Evolutionary conservation across 2,888 invertebrate genomes (phyloP).

Genomic region (Habrosyne pyritoides): DNA sequence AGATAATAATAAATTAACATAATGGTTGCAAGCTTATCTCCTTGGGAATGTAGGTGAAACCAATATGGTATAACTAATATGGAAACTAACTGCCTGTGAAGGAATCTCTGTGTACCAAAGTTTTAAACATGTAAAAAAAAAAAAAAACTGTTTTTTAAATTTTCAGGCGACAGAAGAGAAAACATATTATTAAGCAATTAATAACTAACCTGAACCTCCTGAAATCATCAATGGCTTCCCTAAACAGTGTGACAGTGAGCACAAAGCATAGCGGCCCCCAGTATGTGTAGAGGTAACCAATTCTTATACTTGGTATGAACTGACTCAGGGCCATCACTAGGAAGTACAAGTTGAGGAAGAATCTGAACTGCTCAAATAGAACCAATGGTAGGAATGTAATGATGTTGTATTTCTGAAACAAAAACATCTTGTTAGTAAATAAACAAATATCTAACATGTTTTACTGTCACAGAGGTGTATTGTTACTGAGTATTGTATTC

Average conservation of each 20-base stretch:
- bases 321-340: constrained; percentile 98
- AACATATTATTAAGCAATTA: too few species aligned
- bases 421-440: too few species aligned
- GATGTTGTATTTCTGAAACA: constrained; percentile 95
- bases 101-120: too few species aligned
- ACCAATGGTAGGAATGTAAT: constrained; percentile 95
- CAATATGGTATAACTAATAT: too few species aligned
- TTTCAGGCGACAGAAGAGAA: too few species aligned
- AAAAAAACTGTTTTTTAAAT: too few species aligned
- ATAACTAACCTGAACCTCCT: constrained; percentile 87
- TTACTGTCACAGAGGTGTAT: too few species aligned
- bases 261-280: constrained; percentile 99
- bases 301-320: constrained; percentile 97
- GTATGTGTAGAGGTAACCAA: constrained; percentile 99
- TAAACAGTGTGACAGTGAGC: constrained; percentile 95
- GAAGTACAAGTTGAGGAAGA: constrained; percentile 99
- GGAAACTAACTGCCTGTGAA: too few species aligned
- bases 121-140: neutral
- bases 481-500: too few species aligned
- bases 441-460: neutral
- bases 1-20: too few species aligned
- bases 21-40: too few species aligned
- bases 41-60: too few species aligned
- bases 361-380: constrained; percentile 98
- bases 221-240: constrained; percentile 98